Percentiles rank a stretch among this genome's conserved stretches.
These are phyloP conservation scores for Crematogaster levior DNA, from an alignment of 2,888 invertebrate species.

Conservation along the genomic window DNA sequence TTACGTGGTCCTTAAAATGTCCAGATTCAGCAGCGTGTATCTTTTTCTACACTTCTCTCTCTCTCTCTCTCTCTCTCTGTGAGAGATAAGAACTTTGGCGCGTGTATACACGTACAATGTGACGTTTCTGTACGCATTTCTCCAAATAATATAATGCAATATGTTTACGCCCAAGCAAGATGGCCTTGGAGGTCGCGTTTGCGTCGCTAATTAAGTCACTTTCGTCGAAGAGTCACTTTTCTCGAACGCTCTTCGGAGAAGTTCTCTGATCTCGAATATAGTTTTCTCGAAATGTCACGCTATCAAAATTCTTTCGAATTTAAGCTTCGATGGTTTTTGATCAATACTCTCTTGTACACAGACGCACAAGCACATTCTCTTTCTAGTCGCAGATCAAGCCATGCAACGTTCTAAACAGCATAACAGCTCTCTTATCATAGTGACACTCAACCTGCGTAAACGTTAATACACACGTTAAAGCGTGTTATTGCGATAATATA, in stretches of 20 bases:
- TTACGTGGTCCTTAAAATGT: background rate
- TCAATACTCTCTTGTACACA: background rate
- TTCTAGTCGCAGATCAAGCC: constrained; percentile 56
- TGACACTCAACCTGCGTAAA: constrained; percentile 69
- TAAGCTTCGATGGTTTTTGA: background rate
- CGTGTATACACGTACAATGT: background rate
- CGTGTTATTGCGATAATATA: constrained; percentile 12
- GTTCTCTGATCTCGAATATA: background rate
- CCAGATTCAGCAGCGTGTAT: background rate
- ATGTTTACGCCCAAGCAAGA: constrained; percentile 8
- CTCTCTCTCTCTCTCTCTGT: background rate
- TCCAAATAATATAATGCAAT: constrained; percentile 35
- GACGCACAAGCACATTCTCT: background rate
- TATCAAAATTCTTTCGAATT: background rate
- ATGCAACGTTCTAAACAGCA: constrained; percentile 64
- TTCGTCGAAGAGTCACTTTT: constrained; percentile 6
- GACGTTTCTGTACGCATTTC: constrained; percentile 29
- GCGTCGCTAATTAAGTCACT: constrained; percentile 11
- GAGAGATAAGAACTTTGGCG: background rate
- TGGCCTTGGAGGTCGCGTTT: constrained; percentile 36
- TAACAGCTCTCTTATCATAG: constrained; percentile 77
- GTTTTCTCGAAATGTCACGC: background rate
- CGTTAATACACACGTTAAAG: background rate
- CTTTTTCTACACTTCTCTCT: background rate
- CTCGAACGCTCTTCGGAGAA: background rate